Base-by-base conservation (phyloP, 1,140 invertebrate species). In the Trypoxylus dichotomus region DNA sequence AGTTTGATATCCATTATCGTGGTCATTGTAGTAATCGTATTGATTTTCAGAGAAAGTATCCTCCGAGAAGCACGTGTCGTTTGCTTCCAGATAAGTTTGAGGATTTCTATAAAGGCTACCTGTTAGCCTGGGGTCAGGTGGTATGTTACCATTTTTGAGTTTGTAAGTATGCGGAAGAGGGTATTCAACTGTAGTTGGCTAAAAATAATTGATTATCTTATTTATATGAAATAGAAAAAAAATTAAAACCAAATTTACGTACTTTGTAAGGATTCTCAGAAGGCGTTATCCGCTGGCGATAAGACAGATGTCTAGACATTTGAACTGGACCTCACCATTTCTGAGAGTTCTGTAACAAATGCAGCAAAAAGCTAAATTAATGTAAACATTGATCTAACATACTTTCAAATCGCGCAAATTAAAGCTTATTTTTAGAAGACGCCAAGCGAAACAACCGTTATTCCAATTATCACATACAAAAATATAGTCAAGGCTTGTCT, bases 261-360 rank as follows among this genome's bases (percentile, higher is more conserved):
- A 83, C 82, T 77, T 83, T 80, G 75, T 83, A 83, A 42, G 80
- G 79, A 54, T 80, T 82, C 76, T 81, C 79, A 73, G 76, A 21
- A 25, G 77, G 73, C n/a, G 74, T 72, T 42, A 78, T 78, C 41
- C 80, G 77, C 43, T 83, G 79, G 43, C 73, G 78, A 27, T 78
- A 76, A 71, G 77, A 78, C 27, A 79, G 75, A 60, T 79, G 79
- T 74, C 82, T 81, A 25, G 82, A 81, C 82, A 83, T 83, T 78
- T 75, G 81, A 77, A 80, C 58, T 74, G 60, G 32, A 47, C 73
- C 76, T 81, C 79, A 82, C 76, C 82, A 83, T 83, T 78, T 80
- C 82, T 81, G 79, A 76, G 58, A 71, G 58, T 68, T 74, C 81
- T 82, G 77, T 3, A 82, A 82, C 76, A 79, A 80, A 74, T 43